Conservation (phyloP, 2,888 invertebrate species). For the Drosophila algonquin region DNA sequence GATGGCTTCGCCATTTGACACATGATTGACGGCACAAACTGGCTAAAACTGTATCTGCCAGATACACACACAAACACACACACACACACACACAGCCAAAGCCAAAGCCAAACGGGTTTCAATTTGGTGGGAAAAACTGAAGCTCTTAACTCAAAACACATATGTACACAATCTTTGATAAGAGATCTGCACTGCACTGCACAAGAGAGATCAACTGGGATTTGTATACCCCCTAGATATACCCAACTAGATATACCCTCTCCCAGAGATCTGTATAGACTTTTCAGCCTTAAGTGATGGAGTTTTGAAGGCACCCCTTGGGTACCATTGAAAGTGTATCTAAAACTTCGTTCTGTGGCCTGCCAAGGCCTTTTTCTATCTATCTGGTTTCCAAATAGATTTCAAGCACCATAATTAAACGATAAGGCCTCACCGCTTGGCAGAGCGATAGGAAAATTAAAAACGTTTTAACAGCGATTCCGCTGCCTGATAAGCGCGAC, state of each 20-base stretch:
- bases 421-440: conserved; percentile 55
- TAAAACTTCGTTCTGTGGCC: background rate
- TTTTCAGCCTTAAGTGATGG: background rate
- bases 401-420: conserved; percentile 73
- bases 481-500: conserved; percentile 61
- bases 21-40: conserved; percentile 76
- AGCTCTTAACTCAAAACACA: conserved; percentile 9
- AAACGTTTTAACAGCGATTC: conserved; percentile 72
- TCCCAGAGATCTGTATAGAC: background rate
- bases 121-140: conserved; percentile 29
- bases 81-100: conserved; percentile 6
- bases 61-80: background rate
- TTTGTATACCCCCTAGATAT: too few relatives aligned
- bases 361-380: conserved; percentile 7
- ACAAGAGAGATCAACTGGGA: too few relatives aligned
- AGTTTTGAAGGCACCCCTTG: too few relatives aligned
- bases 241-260: too few relatives aligned
- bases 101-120: conserved; percentile 25
- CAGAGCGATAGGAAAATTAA: conserved; percentile 71
- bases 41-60: conserved; percentile 37
- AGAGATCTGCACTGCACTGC: conserved; percentile 14
- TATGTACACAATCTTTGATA: conserved; percentile 10
- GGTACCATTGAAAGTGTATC: background rate
- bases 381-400: conserved; percentile 38
- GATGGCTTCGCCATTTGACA: conserved; percentile 78